Conservation (phyloP, 2,797 vertebrate species). For the Sylvilagus floridanus region DNA sequence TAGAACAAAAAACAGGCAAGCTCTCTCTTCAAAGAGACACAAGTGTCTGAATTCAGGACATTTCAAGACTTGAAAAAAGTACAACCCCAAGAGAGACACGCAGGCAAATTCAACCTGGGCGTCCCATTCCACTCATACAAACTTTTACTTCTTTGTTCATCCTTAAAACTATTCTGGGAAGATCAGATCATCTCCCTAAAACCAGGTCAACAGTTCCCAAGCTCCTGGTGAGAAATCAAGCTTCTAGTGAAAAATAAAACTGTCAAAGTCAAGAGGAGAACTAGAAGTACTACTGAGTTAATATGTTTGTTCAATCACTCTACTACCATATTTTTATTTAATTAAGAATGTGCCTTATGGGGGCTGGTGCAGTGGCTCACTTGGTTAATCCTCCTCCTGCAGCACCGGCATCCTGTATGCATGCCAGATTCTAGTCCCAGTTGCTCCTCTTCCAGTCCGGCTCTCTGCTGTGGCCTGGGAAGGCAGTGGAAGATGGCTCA, state of each 20-base stretch:
- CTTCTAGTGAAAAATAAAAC: constrained; percentile 51
- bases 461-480: no score
- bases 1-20: background rate
- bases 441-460: no score
- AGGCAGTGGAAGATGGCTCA: no score
- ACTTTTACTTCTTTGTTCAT: constrained; percentile 57
- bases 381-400: no score
- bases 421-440: no score
- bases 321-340: constrained; percentile 2
- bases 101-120: constrained; percentile 24
- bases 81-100: constrained; percentile 13
- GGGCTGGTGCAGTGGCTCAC: no score
- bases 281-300: constrained; percentile 29
- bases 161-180: constrained; percentile 37
- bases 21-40: constrained; percentile 13
- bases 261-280: constrained; percentile 22
- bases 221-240: constrained; percentile 31
- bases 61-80: constrained; percentile 49
- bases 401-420: no score
- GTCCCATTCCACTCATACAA: background rate
- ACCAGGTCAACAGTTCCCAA: constrained; percentile 49
- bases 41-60: background rate
- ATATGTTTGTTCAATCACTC: constrained; percentile 6
- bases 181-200: constrained; percentile 30
- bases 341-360: background rate